These are phyloP conservation scores for Physella acuta DNA, from an alignment of 1,140 invertebrate genomes.

Conservation along the genomic window DNA sequence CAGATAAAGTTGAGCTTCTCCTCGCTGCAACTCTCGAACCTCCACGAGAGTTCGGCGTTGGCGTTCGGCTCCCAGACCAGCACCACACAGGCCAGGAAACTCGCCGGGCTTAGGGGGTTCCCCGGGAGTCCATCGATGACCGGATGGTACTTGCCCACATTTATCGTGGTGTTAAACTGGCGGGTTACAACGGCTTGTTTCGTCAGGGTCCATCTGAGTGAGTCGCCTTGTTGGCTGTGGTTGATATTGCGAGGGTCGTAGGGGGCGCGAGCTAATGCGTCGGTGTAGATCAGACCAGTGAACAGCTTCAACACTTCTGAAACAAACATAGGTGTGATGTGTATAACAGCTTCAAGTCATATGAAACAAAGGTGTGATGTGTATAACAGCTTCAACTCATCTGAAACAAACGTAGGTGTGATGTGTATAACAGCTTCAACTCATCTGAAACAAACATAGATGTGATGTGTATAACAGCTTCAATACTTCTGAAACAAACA, in stretches of 20 bases:
- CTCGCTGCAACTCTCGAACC: background rate
- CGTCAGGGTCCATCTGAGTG: background rate
- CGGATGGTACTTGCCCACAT: background rate
- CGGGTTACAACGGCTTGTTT: background rate
- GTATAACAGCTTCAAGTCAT: background rate
- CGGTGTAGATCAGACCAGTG: conserved; percentile 6
- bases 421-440: background rate
- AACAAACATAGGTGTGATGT: background rate
- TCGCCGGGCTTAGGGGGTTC: background rate
- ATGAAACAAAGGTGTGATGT: background rate
- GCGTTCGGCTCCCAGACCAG: background rate
- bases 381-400: background rate
- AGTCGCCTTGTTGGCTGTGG: background rate
- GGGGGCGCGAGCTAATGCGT: background rate
- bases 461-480: background rate
- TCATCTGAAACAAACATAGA: background rate
- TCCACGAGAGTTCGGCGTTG: background rate
- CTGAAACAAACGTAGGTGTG: background rate
- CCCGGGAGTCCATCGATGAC: background rate
- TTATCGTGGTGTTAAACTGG: too few species aligned
- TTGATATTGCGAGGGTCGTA: background rate
- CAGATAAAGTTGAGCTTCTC: background rate
- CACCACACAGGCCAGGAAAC: background rate
- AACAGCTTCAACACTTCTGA: background rate
- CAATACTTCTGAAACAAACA: background rate